Evolutionary conservation across 2,113 vertebrate species (phyloP), one percentile per base, ranked within the genome.

Genomic region (Pseudopipra pipra): DNA sequence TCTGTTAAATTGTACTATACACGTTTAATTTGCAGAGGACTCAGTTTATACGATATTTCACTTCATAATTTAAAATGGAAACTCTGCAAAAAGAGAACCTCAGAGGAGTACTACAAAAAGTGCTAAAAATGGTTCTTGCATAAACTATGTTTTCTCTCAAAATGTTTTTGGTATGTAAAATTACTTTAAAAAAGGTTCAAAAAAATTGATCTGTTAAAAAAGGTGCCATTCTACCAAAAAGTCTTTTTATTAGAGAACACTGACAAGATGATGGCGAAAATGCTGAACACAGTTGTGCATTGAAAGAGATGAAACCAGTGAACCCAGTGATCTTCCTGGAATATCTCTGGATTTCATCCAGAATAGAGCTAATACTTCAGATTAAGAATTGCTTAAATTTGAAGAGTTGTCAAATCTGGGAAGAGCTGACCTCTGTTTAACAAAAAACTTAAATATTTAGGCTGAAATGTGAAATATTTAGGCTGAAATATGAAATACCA

Each of bases 391-490:
- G 55, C 63, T 88, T 86, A 71, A 71, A 88, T 86, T 39, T 63
- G 73, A 81, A 85, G 27, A 88, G 81, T 12, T 84, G 44, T 85
- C 71, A 75, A 46, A 91, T 77, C 72, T 92, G 22, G 35, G 59
- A 91, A 92, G 15, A 86, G 5, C 17, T 81, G 39, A 30, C 43
- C 33, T 88, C 59, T 94, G 47, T 75, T 94, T 88, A 85, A 80
- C 14, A 90, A 31, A 54, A 90, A 96, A 77, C 63, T 93, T 87
- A 95, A 90, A 93, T 93, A 96, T 96, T 94, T 95, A 93, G 95
- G 70, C 76, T 95, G 87, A 89, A 93, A 84, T 46, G 43, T 85
- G 89, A 86, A 89, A 59, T 94, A 92, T 91, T 96, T 91, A 89
- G 82, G 74, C 84, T 95, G 61, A 90, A 90, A 87, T 76, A 75